These are phyloP conservation scores for Tiliacea citrago DNA, from an alignment of 2,888 invertebrate species.

Conservation along the genomic window DNA sequence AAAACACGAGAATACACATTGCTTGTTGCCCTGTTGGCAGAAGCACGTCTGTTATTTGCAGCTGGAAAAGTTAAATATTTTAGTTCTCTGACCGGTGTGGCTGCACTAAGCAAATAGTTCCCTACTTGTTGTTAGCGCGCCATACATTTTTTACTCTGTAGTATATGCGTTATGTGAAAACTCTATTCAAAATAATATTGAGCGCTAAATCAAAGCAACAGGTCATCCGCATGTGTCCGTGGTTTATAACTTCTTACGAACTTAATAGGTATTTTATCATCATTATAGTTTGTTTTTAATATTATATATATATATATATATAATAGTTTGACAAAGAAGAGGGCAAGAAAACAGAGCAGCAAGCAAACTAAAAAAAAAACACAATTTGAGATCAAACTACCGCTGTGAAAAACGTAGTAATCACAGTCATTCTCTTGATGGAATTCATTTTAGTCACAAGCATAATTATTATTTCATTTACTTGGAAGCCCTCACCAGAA, in stretches of 20 bases:
- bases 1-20: conserved; percentile 47
- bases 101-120: conserved; percentile 6
- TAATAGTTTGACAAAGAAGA: background rate
- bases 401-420: background rate
- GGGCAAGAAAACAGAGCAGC: no score
- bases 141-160: background rate
- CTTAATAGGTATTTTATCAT: no score
- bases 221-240: no score
- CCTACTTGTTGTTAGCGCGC: background rate
- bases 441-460: background rate
- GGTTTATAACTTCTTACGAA: background rate
- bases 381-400: background rate
- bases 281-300: no score
- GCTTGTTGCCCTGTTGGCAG: background rate
- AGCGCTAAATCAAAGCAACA: background rate
- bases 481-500: background rate
- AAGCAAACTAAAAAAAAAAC: no score
- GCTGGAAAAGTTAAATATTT: background rate
- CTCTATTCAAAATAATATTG: background rate
- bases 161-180: background rate
- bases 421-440: background rate
- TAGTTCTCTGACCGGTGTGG: background rate
- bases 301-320: no score
- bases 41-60: background rate
- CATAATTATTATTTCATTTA: background rate